phyloP scores from a whole-genome alignment of 2,797 vertebrate genomes.

The Ctenopoma multispine region DNA sequence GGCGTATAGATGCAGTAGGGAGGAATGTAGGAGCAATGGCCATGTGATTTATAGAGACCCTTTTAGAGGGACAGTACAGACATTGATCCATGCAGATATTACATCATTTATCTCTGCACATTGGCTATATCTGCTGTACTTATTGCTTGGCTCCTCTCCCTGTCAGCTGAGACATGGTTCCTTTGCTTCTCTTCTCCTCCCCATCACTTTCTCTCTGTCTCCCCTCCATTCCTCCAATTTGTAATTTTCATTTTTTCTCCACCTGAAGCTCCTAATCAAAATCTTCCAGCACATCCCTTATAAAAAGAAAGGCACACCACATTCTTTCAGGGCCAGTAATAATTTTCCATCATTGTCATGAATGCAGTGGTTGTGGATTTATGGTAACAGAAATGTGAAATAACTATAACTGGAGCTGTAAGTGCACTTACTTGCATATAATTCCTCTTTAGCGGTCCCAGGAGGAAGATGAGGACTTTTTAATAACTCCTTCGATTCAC shows the following conservation, averaged over 20 bases:
- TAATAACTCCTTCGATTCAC: conserved; percentile 82
- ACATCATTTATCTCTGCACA: conserved; percentile 77
- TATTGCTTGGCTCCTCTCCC: conserved; percentile 72
- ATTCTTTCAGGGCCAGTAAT: conserved; percentile 58
- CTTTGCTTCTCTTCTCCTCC: conserved; percentile 36
- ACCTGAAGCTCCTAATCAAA: conserved; percentile 64
- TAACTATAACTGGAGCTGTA: conserved; percentile 68
- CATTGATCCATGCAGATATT: conserved; percentile 82
- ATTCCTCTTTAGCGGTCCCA: conserved; percentile 76
- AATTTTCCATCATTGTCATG: conserved; percentile 54
- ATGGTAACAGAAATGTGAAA: conserved; percentile 73
- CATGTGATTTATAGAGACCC: conserved; percentile 69
- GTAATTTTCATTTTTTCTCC: conserved; percentile 47
- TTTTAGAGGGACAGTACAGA: conserved; percentile 72
- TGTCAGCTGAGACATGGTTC: conserved; percentile 63
- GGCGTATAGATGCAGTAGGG: neutral
- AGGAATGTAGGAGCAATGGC: conserved; percentile 10
- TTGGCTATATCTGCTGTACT: conserved; percentile 68
- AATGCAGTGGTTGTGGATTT: conserved; percentile 67
- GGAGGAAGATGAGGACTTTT: conserved; percentile 80
- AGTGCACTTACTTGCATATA: conserved; percentile 81
- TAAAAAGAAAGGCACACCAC: conserved; percentile 47
- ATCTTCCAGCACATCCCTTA: conserved; percentile 45
- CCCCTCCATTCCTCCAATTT: conserved; percentile 42
- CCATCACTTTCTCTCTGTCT: conserved; percentile 46